These are phyloP conservation scores for Hylomyscus alleni DNA, from an alignment of 2,797 vertebrate genomes.

Conservation along the genomic window DNA sequence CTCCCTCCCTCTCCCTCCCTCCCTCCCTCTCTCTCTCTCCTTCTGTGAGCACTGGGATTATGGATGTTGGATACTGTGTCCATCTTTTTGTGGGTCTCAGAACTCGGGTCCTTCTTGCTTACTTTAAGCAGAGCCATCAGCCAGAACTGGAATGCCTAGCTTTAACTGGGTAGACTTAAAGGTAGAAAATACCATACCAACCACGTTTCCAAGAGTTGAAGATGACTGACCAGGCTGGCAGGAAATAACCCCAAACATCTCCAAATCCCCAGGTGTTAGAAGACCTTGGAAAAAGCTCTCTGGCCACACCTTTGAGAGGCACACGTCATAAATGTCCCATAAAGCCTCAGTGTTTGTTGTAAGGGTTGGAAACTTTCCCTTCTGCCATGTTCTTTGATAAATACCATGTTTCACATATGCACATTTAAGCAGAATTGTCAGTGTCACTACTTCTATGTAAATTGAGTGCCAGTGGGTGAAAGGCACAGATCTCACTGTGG, in stretches of 20 bases:
- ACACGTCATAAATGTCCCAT: constrained; percentile 24
- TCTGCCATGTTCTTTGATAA: background rate
- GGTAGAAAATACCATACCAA: background rate
- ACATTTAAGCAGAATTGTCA: background rate
- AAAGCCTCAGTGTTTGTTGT: constrained; percentile 38
- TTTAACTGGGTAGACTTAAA: background rate
- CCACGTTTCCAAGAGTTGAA: constrained; percentile 39
- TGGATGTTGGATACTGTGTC: background rate
- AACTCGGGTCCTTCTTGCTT: too few species aligned
- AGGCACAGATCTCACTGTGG: background rate
- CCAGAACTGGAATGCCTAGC: background rate
- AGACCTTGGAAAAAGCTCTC: constrained; percentile 53
- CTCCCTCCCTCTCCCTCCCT: too few species aligned
- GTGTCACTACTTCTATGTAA: background rate
- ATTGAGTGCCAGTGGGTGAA: background rate
- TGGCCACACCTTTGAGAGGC: constrained; percentile 44
- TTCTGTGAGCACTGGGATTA: background rate
- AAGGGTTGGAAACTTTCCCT: background rate
- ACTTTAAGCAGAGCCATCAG: background rate
- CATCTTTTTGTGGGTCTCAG: background rate
- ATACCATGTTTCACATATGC: background rate
- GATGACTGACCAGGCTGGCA: constrained; percentile 75
- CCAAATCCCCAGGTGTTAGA: background rate
- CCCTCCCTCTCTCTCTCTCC: background rate
- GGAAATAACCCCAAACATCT: background rate